Evolutionary conservation across 1,140 invertebrate genomes (phyloP), one percentile per base, ranked within the genome.

Genomic region (Orchesella cincta): DNA sequence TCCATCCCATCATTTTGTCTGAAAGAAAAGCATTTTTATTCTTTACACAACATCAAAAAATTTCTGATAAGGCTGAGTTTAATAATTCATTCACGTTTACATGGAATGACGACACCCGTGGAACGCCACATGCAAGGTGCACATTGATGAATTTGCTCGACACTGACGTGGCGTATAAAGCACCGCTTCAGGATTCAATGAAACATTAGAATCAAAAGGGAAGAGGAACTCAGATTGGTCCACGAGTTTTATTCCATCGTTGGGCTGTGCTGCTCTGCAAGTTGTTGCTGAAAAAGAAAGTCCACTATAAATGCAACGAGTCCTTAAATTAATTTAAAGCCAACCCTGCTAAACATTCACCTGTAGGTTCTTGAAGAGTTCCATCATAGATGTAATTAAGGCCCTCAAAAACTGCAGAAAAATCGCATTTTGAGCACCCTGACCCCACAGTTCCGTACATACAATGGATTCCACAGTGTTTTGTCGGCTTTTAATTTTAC

Each of bases 1-100:
- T 78, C 76, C 28, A 78, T 46, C 39, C 76, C 76, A 52, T 78
- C 76, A 31, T 78, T 78, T 78, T 78, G 54, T 26, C 76, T 78
- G 28, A 5, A 36, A 77, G n/a, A 70, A 26, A 5, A 5, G 36
- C 20, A 62, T 64, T 20, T 62, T 16, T 35, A n/a, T n/a, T n/a
- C 36, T 35, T 36, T 64, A 12, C n/a, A 76, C 28, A 34, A 20
- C 5, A 31, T 71, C 29, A 71, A 71, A 23, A 23, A 71, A 31
- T 31, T 71, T n/a, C n/a, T n/a, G n/a, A n/a, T n/a, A n/a, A n/a
- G n/a, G n/a, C n/a, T 71, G 31, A 46, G 34, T 46, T 29, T 46
- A 34, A 26, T 64, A 26, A 64, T 64, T 64, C 23, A 64, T 54
- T 14, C 1, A n/a, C 16, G 34, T 52, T 57, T 78, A 78, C 76